These are phyloP conservation scores for Eumacrocentrus americanus DNA, from an alignment of 2,888 invertebrate genomes.

Conservation along the genomic window DNA sequence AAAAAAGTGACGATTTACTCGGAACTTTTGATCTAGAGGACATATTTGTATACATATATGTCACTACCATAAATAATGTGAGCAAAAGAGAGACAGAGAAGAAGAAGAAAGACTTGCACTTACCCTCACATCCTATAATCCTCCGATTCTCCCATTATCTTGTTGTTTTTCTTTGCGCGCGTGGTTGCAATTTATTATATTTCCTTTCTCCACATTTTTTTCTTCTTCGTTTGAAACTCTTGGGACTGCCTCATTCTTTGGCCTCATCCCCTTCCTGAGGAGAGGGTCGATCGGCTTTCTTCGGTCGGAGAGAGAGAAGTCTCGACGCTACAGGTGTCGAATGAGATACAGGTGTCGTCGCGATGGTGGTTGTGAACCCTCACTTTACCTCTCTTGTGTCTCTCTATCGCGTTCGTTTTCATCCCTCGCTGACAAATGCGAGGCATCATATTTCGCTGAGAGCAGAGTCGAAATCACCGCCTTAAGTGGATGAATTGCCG, in stretches of 20 bases:
- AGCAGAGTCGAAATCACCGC: not conserved
- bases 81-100: slow-evolving; percentile 1
- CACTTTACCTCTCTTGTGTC: not conserved
- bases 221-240: slow-evolving; percentile 16
- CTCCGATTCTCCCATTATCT: slow-evolving; percentile 56
- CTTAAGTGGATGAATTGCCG: slow-evolving; percentile 11
- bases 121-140: slow-evolving; percentile 46
- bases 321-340: slow-evolving; percentile 57
- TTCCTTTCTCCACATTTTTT: slow-evolving; percentile 11
- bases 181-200: slow-evolving; percentile 54
- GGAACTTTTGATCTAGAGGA: no score
- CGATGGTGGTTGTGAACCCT: slow-evolving; percentile 26
- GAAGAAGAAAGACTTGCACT: slow-evolving; percentile 30
- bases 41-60: no score
- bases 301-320: slow-evolving; percentile 3
- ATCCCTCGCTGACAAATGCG: slow-evolving; percentile 2
- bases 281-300: slow-evolving; percentile 20
- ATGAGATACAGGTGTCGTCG: slow-evolving; percentile 54
- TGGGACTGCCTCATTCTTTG: slow-evolving; percentile 11
- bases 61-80: slow-evolving; percentile 7
- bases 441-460: slow-evolving; percentile 18
- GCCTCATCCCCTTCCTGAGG: not conserved
- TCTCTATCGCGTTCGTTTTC: not conserved
- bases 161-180: slow-evolving; percentile 52
- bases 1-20: no score